Conservation (phyloP, 2,113 vertebrate genomes). For the Lutjanus erythropterus region DNA sequence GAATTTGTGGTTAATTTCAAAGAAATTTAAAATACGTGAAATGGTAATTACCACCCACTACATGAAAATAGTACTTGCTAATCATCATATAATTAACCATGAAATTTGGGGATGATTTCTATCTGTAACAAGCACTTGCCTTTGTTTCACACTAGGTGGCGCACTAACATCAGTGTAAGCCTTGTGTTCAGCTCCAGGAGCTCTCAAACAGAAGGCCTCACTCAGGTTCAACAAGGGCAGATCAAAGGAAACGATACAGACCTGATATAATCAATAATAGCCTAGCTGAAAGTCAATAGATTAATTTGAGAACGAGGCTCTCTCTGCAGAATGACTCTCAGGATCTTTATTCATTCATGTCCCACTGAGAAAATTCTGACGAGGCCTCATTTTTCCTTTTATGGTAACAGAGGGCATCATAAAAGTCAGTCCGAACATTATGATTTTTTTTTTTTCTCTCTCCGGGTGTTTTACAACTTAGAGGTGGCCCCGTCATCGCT, state of each 20-base stretch:
- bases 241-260: background rate
- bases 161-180: background rate
- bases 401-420: conserved; percentile 60
- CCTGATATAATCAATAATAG: too few species aligned
- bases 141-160: conserved; percentile 53
- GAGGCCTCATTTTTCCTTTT: conserved; percentile 63
- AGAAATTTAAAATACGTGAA: too few species aligned
- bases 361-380: background rate
- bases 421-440: conserved; percentile 10
- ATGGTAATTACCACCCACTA: too few species aligned
- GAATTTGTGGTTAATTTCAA: too few species aligned
- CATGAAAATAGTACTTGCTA: too few species aligned
- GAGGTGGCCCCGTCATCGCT: conserved; percentile 59
- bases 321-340: background rate
- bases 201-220: background rate
- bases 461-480: conserved; percentile 44
- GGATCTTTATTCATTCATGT: background rate
- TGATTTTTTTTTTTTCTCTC: conserved; percentile 20
- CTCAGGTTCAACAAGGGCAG: background rate
- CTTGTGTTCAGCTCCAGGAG: background rate
- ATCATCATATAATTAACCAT: too few species aligned
- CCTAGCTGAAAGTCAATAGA: background rate
- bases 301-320: background rate
- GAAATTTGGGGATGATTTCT: too few species aligned
- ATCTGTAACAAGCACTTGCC: conserved; percentile 1